phyloP scores from a whole-genome alignment of 2,888 invertebrate genomes.

The Halocaridina rubra region DNA sequence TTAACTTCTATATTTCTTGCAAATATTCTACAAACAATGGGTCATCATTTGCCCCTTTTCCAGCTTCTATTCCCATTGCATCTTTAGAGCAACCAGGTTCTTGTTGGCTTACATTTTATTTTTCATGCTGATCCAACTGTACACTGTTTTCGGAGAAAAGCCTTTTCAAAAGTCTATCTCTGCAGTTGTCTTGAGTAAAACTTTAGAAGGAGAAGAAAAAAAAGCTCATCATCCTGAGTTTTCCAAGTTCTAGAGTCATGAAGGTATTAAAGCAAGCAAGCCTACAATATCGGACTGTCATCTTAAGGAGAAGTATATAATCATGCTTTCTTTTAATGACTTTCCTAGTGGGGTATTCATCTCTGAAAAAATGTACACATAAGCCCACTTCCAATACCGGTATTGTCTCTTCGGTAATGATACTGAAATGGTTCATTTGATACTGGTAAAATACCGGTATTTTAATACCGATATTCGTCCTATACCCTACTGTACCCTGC shows the following conservation, averaged over 20 bases:
- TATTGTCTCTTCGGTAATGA: too few relatives aligned
- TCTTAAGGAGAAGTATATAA: not conserved
- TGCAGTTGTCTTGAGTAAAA: not conserved
- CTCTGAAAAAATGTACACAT: too few relatives aligned
- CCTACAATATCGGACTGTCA: not conserved
- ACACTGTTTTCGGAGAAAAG: not conserved
- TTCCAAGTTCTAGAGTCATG: not conserved
- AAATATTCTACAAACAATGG: not conserved
- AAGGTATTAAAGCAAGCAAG: not conserved
- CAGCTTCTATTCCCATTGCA: not conserved
- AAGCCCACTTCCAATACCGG: too few relatives aligned
- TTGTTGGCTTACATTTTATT: too few relatives aligned
- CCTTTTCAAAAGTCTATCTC: not conserved
- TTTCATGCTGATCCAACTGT: not conserved
- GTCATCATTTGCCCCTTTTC: not conserved
- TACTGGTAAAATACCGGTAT: too few relatives aligned
- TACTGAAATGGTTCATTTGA: too few relatives aligned
- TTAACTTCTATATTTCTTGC: not conserved
- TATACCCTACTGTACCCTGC: too few relatives aligned
- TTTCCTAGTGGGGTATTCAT: not conserved
- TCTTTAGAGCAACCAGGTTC: not conserved
- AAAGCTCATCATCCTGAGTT: not conserved
- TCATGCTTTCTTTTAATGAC: not conserved
- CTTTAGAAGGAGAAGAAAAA: not conserved
- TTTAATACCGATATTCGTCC: too few relatives aligned